phyloP scores from a whole-genome alignment of 2,888 invertebrate genomes.

The Campaea margaritaria region DNA sequence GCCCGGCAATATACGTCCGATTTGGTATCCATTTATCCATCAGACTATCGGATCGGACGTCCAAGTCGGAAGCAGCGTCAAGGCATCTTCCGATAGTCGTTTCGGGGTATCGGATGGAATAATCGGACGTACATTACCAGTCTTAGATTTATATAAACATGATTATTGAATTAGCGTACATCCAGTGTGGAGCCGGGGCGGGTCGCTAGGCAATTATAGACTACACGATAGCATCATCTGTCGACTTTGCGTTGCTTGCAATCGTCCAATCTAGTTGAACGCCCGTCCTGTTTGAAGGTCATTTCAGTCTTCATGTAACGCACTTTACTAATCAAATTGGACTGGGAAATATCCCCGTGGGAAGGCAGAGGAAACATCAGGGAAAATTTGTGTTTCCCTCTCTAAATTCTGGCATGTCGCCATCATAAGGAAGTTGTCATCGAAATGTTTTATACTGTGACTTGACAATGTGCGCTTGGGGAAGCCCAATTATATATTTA shows the following conservation, averaged over 20 bases:
- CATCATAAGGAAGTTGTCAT: neutral
- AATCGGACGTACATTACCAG: no score
- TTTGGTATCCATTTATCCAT: no score
- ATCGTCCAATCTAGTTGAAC: slow-evolving; percentile 9
- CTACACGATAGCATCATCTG: no score
- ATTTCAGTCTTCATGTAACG: neutral
- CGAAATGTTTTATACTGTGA: neutral
- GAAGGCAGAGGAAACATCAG: neutral
- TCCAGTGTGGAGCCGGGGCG: no score
- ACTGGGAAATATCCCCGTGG: slow-evolving; percentile 1
- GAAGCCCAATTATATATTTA: neutral
- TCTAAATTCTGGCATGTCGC: neutral
- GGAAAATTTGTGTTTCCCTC: neutral
- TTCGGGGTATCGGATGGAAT: no score
- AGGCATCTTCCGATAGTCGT: no score
- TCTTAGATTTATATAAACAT: no score
- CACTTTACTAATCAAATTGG: neutral
- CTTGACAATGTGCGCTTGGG: neutral
- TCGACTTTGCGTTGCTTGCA: slow-evolving; percentile 3
- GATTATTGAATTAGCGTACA: no score
- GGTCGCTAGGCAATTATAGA: no score
- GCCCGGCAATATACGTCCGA: no score
- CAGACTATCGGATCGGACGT: no score
- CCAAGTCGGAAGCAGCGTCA: no score
- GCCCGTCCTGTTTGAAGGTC: slow-evolving; percentile 3